phyloP scores from a whole-genome alignment of 2,888 invertebrate species.

The Eremobia ochroleuca region DNA sequence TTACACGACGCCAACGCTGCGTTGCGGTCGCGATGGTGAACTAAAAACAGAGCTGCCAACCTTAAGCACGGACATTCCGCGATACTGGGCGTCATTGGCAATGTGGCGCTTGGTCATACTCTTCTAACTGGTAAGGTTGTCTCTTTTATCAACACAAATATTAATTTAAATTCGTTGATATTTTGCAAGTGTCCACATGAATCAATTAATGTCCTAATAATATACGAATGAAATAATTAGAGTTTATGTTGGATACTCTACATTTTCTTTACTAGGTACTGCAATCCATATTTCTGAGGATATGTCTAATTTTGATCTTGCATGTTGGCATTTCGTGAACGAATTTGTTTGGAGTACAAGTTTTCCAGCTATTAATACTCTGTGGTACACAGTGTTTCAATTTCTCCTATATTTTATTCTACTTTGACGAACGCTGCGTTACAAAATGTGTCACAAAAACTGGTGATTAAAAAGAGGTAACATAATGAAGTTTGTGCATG shows the following conservation, averaged over 20 bases:
- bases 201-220: constrained; percentile 41
- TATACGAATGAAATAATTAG: constrained; percentile 7
- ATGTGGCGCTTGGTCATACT: constrained; percentile 84
- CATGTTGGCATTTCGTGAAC: constrained; percentile 71
- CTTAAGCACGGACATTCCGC: constrained; percentile 83
- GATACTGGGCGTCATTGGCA: constrained; percentile 88
- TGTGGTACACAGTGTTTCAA: constrained; percentile 45
- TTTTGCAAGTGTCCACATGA: constrained; percentile 19
- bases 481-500: constrained; percentile 69
- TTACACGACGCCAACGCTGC: constrained; percentile 92
- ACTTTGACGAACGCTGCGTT: constrained; percentile 52
- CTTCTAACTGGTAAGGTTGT: constrained; percentile 77
- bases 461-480: constrained; percentile 24
- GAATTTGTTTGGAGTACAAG: constrained; percentile 59
- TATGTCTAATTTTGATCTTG: constrained; percentile 59
- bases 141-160: constrained; percentile 72
- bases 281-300: constrained; percentile 61
- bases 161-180: constrained; percentile 38
- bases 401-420: constrained; percentile 18
- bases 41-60: constrained; percentile 88
- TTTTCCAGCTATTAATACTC: constrained; percentile 55
- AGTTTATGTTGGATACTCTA: not conserved
- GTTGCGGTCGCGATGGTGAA: constrained; percentile 91
- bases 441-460: constrained; percentile 9
- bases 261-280: constrained; percentile 30